phyloP scores from a whole-genome alignment of 2,888 invertebrate species.

The Bugulina stolonifera region DNA sequence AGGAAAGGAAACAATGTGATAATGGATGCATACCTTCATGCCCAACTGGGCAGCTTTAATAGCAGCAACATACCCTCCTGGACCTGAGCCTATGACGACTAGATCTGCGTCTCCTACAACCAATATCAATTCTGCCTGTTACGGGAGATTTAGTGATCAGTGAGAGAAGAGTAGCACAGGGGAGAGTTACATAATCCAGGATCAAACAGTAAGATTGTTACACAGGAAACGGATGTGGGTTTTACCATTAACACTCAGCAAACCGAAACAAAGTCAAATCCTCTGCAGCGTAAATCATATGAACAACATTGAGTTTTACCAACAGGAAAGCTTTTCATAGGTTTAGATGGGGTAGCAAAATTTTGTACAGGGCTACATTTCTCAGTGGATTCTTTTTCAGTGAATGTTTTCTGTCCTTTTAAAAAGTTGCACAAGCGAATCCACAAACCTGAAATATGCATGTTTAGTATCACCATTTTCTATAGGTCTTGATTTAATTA shows the following conservation, averaged over 20 bases:
- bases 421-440: conserved; percentile 2
- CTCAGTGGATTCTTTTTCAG: not conserved
- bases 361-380: not conserved
- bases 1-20: no score
- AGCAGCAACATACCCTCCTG: conserved; percentile 98
- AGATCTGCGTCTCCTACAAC: conserved; percentile 60
- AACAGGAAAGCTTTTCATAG: not conserved
- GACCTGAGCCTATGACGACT: conserved; percentile 95
- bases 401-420: not conserved
- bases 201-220: no score
- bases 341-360: not conserved
- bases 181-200: no score
- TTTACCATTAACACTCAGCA: no score
- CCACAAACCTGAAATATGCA: conserved; percentile 16
- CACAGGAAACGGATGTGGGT: no score
- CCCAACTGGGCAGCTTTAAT: conserved; percentile 98
- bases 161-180: no score
- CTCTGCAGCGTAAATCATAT: not conserved
- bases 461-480: no score
- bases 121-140: not conserved
- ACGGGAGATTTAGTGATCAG: no score
- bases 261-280: no score
- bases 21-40: conserved; percentile 84
- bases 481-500: no score
- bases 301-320: conserved; percentile 4